phyloP scores from a whole-genome alignment of 2,888 invertebrate genomes.

The Pandemis corylana region DNA sequence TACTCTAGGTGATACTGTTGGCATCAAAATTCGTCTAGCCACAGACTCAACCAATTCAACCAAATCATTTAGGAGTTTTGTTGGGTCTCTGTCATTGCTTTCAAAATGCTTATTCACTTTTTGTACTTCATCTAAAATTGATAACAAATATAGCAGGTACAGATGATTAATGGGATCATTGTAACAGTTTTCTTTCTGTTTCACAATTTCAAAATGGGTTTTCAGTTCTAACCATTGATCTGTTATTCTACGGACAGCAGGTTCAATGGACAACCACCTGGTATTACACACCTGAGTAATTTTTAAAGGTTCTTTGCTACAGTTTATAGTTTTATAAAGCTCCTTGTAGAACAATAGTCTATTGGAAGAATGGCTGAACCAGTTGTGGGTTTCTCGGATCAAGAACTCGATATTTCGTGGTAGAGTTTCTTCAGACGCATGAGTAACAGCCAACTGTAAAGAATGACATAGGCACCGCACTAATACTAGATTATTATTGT shows the following conservation, averaged over 20 bases:
- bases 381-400: too few species aligned
- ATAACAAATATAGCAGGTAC: conserved; percentile 37
- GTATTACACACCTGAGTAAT: conserved; percentile 43
- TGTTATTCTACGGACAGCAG: conserved; percentile 1
- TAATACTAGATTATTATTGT: too few species aligned
- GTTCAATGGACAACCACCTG: conserved; percentile 42
- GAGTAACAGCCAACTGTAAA: too few species aligned
- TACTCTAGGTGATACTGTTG: neutral
- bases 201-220: conserved; percentile 40
- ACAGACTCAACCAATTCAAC: neutral
- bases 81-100: conserved; percentile 27
- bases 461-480: too few species aligned
- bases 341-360: conserved; percentile 27
- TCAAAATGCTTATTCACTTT: too few species aligned
- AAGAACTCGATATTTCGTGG: too few species aligned
- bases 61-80: conserved; percentile 10
- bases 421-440: too few species aligned
- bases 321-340: conserved; percentile 43
- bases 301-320: conserved; percentile 43
- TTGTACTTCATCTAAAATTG: too few species aligned
- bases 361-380: conserved; percentile 28
- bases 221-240: conserved; percentile 28
- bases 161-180: neutral
- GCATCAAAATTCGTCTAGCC: neutral
- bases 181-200: neutral